A percentile compares a stretch with the other conserved stretches of the same genome.
These are phyloP conservation scores for Tenthredo distinguenda DNA, from an alignment of 2,888 invertebrate species.

Conservation along the genomic window DNA sequence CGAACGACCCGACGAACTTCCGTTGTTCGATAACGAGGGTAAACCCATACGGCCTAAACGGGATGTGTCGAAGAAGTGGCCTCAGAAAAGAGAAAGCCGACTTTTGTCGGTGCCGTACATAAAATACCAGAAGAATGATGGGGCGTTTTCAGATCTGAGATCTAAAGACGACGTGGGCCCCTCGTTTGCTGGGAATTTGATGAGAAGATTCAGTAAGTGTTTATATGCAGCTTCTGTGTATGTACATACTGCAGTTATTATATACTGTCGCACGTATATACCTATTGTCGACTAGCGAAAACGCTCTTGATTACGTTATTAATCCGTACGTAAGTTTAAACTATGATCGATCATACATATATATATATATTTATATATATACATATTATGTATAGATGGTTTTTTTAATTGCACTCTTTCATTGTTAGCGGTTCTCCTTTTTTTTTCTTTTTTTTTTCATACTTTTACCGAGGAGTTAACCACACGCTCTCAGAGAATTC, in stretches of 20 bases:
- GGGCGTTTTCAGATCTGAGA: slow-evolving; percentile 80
- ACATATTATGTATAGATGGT: background rate
- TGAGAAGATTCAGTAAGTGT: slow-evolving; percentile 95
- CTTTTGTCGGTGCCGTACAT: slow-evolving; percentile 89
- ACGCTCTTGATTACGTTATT: slow-evolving; percentile 22
- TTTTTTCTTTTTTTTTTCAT: background rate
- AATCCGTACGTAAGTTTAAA: slow-evolving; percentile 16
- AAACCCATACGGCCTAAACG: slow-evolving; percentile 82
- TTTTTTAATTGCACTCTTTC: slow-evolving; percentile 35
- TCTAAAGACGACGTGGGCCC: slow-evolving; percentile 62
- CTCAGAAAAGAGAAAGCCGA: slow-evolving; percentile 83
- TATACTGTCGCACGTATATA: slow-evolving; percentile 48
- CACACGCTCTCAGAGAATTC: background rate
- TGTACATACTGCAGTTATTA: slow-evolving; percentile 42
- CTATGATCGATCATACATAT: slow-evolving; percentile 5
- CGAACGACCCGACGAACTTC: slow-evolving; percentile 84
- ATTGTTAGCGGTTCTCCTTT: slow-evolving; percentile 6
- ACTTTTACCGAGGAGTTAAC: background rate
- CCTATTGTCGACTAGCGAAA: slow-evolving; percentile 44
- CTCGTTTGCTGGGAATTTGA: slow-evolving; percentile 86
- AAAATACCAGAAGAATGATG: slow-evolving; percentile 81
- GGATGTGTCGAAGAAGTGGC: slow-evolving; percentile 78
- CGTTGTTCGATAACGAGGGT: slow-evolving; percentile 79
- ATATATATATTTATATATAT: background rate
- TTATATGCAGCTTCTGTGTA: slow-evolving; percentile 52